Percentiles rank a stretch among this genome's conserved stretches.
Conservation (phyloP, 2,113 vertebrate genomes). For the Rana temporaria region DNA sequence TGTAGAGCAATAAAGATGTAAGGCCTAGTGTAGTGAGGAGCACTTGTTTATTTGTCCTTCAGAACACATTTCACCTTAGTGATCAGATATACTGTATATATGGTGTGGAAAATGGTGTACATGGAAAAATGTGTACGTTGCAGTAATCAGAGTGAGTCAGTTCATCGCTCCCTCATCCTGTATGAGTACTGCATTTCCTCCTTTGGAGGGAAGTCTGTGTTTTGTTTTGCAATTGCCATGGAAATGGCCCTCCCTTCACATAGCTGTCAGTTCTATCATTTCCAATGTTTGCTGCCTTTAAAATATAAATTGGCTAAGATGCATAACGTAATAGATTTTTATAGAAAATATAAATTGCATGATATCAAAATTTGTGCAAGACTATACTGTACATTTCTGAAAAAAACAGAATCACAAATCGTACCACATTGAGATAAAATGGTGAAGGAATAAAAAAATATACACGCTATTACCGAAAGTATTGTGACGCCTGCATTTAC, state of each 20-base stretch:
- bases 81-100: neutral
- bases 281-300: too few species aligned
- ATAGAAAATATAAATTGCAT: too few species aligned
- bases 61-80: neutral
- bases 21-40: neutral
- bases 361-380: too few species aligned
- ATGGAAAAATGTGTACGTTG: too few species aligned
- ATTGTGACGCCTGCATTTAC: too few species aligned
- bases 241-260: neutral
- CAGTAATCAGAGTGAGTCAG: conserved; percentile 18
- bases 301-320: too few species aligned
- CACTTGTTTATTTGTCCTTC: neutral
- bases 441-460: too few species aligned
- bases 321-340: too few species aligned
- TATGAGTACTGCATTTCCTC: conserved; percentile 31
- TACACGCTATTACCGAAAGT: too few species aligned
- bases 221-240: conserved; percentile 39
- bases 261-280: neutral
- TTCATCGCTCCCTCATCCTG: conserved; percentile 10
- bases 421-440: too few species aligned
- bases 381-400: too few species aligned
- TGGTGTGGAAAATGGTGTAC: neutral
- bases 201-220: conserved; percentile 28
- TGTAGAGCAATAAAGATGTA: neutral
- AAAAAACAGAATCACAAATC: too few species aligned